Percentiles rank a stretch among this genome's conserved stretches.
phyloP scores from a whole-genome alignment of 2,888 invertebrate genomes.

The Drosophila bunnanda region DNA sequence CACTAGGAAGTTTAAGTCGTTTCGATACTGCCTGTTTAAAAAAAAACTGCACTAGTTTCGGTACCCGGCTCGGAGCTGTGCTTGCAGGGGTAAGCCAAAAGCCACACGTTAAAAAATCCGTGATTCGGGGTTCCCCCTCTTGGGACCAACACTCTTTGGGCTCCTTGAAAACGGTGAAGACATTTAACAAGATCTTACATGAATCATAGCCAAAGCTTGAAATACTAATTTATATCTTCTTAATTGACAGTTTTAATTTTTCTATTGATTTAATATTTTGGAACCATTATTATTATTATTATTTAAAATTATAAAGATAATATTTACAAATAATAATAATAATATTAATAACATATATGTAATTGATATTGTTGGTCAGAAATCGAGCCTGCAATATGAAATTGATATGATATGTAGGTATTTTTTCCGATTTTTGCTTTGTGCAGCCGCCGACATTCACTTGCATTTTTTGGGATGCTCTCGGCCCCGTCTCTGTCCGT shows the following conservation, averaged over 20 bases:
- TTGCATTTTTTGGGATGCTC: constrained; percentile 75
- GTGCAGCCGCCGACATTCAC: constrained; percentile 69
- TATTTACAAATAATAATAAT: background rate
- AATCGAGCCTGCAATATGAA: background rate
- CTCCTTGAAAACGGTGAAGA: no score
- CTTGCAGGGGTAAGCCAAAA: constrained; percentile 5
- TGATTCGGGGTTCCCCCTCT: background rate
- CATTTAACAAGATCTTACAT: no score
- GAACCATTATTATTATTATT: no score
- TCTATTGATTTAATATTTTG: no score
- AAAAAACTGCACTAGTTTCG: constrained; percentile 39
- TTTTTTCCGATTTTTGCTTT: constrained; percentile 13
- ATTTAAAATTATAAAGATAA: background rate
- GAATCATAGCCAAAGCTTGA: no score
- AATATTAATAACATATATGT: background rate
- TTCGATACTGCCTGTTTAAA: background rate
- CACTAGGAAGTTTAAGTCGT: constrained; percentile 66
- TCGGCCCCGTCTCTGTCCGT: constrained; percentile 24
- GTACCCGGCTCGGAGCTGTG: background rate
- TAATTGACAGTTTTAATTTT: no score
- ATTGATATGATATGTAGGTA: constrained; percentile 2
- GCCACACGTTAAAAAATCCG: background rate
- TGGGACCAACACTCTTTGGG: background rate
- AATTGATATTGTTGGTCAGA: background rate
- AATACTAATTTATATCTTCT: no score